Base-by-base conservation (phyloP, 2,113 vertebrate genomes). In the Zapornia atra region DNA sequence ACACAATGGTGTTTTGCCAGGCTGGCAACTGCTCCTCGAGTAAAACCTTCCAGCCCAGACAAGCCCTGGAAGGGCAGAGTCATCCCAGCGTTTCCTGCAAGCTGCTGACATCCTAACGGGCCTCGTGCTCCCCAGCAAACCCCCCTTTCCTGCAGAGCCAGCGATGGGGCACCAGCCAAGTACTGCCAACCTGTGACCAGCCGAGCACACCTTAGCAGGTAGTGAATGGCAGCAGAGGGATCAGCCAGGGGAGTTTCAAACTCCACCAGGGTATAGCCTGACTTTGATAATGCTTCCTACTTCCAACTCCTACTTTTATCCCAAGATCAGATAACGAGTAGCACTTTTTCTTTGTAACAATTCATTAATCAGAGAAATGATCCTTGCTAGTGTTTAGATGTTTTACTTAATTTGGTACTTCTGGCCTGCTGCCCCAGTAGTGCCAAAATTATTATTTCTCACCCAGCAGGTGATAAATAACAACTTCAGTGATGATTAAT, bases 371-470 rank as follows among this genome's bases (percentile, higher is more conserved):
- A 99, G 98, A 98, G 98, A 98, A 98, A 98, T 97, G 97, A 98
- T 98, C 98, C 98, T 98, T 98, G 97, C 93, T 95, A 97, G 97
- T 98, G 98, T 98, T 98, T 98, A 98, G 98, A 99, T 98, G 97
- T 99, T 99, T 99, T 98, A 98, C 98, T 98, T 99, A 98, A 99
- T 99, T 99, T 98, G 97, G 98, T 98, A 98, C 98, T 98, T 98
- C 98, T 99, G 98, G 98, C 98, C 98, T 98, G 98, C 97, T 98
- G 98, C 98, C 98, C 98, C 98, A 98, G 97, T 97, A 97, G 97
- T 98, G 98, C 98, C 98, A 98, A 98, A 99, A 99, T 99, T 98
- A 99, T 98, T 98, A 98, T 99, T 99, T 99, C 98, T 98, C 98
- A 97, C 98, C 98, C 96, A 97, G 98, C 98, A 98, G 98, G 98